These are phyloP conservation scores for Probaryconus sp. DNA, from an alignment of 1,140 invertebrate species.

Conservation along the genomic window DNA sequence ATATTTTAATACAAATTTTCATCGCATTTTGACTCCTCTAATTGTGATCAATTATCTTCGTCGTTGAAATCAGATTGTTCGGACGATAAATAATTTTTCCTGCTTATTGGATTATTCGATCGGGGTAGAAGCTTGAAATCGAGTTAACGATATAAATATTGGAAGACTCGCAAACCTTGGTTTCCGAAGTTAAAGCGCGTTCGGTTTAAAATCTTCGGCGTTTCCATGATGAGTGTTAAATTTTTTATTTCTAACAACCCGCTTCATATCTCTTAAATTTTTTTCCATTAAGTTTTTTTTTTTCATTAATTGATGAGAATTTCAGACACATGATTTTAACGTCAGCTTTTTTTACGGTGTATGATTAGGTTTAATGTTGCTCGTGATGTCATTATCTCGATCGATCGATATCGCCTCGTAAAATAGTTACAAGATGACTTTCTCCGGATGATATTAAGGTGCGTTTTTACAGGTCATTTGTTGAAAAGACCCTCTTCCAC, in stretches of 20 bases:
- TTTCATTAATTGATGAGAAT: too few species aligned
- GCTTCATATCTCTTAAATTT: too few species aligned
- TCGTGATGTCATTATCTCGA: constrained; percentile 12
- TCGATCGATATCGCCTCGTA: neutral
- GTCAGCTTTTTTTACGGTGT: too few species aligned
- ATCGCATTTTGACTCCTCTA: too few species aligned
- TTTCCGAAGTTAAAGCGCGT: constrained; percentile 39
- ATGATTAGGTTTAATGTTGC: constrained; percentile 12
- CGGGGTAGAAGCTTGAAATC: constrained; percentile 35
- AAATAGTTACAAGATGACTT: neutral
- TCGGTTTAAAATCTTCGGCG: too few species aligned
- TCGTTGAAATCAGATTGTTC: constrained; percentile 16
- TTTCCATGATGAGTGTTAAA: too few species aligned
- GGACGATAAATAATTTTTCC: constrained; percentile 32
- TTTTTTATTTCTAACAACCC: too few species aligned
- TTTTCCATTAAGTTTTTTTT: too few species aligned
- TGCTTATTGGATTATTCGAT: constrained; percentile 31
- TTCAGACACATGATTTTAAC: too few species aligned
- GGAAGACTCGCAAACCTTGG: constrained; percentile 1
- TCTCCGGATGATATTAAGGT: neutral
- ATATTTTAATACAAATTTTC: too few species aligned
- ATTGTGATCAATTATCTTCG: constrained; percentile 28
- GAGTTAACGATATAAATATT: constrained; percentile 47
- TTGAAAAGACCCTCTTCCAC: constrained; percentile 7
- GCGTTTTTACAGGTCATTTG: constrained; percentile 32